Evolutionary conservation across 2,888 invertebrate genomes (phyloP), one percentile per base, ranked within the genome.

Genomic region (Gastrophysa polygoni): DNA sequence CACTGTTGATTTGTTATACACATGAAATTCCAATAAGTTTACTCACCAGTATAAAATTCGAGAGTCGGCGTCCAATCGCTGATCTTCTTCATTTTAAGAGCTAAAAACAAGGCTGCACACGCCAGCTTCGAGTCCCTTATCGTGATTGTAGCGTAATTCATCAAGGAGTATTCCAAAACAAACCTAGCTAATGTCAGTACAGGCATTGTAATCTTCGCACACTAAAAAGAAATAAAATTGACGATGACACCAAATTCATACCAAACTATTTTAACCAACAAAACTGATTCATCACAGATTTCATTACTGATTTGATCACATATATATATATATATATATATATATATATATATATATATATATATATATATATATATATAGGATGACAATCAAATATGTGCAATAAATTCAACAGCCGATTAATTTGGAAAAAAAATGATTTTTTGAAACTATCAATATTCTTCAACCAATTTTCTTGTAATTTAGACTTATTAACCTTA

Each of bases 171-270:
- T 82, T 99, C 99, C 76, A 99, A 86, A 76, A 99, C 92, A 83
- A 89, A 99, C 66, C 99, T 89, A 24, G 97, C 96, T 75, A 98
- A 83, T 0, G 98, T 99, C 71, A 99, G 84, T 18, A 92, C 91
- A 55, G 93, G 91, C 95, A 98, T 96, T 24, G 91, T 88, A 55
- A 93, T 88, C 78, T 91, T 91, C 58, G 91, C 90, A 81, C 93
- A 93, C 90, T 93, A 78, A 18, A 81, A 78, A 71, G 34, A 50
- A 61, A 46, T 11, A 8, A 24, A 54, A 44, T 2, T 52, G 8
- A 52, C 21, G 14, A 16, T 32, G 34, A 34, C n/a, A 29, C 14
- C 32, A 24, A 59, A n/a, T n/a, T n/a, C n/a, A n/a, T n/a, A n/a
- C n/a, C n/a, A n/a, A n/a, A n/a, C n/a, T n/a, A n/a, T n/a, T n/a